Percentiles rank a stretch among this genome's conserved stretches.
These are phyloP conservation scores for Simalia tracyae DNA, from an alignment of 2,797 vertebrate genomes.

Conservation along the genomic window DNA sequence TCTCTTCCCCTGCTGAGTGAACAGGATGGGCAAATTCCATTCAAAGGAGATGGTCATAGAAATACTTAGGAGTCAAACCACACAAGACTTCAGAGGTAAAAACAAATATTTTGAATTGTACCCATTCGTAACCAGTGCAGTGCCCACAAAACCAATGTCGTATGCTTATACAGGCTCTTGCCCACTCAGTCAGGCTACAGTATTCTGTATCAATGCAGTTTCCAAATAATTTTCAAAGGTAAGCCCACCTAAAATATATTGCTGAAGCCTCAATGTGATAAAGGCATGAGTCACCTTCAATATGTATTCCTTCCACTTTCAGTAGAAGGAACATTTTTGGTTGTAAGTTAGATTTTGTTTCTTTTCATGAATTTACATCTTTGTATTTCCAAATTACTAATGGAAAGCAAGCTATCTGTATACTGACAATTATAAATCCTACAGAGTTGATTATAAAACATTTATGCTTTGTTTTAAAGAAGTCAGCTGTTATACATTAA, in stretches of 20 bases:
- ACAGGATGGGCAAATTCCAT: neutral
- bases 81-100: neutral
- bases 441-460: slow-evolving; percentile 52
- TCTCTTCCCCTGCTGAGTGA: neutral
- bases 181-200: neutral
- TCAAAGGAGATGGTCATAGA: neutral
- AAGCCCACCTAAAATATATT: neutral
- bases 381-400: slow-evolving; percentile 50
- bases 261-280: neutral
- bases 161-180: neutral
- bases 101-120: neutral
- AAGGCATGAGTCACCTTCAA: neutral
- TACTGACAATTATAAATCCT: slow-evolving; percentile 22
- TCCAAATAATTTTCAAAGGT: neutral
- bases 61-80: neutral
- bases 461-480: slow-evolving; percentile 62
- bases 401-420: slow-evolving; percentile 35
- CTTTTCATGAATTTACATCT: slow-evolving; percentile 35
- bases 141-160: neutral
- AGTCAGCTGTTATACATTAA: slow-evolving; percentile 69
- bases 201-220: neutral
- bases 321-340: neutral
- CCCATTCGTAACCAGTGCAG: neutral
- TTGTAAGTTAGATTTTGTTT: slow-evolving; percentile 4
- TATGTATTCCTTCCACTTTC: slow-evolving; percentile 34